Conservation (phyloP, 2,888 invertebrate species). For the Capitulum mitella region DNA sequence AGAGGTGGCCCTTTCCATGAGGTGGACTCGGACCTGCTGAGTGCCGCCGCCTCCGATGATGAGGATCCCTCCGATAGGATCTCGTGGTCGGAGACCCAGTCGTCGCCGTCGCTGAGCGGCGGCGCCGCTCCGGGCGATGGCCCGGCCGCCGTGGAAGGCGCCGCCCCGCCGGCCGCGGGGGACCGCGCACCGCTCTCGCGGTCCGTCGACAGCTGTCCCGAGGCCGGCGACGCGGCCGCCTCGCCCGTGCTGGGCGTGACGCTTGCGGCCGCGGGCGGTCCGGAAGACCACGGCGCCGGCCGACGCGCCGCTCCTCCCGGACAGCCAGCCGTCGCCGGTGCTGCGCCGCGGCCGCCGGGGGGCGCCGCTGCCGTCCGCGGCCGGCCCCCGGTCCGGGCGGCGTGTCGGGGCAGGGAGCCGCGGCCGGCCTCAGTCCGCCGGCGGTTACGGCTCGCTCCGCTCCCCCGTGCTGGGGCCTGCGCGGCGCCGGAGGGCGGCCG, state of each 20-base stretch:
- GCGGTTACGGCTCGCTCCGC: neutral
- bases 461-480: neutral
- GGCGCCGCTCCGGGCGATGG: no score
- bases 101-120: neutral
- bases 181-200: no score
- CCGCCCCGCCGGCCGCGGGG: no score
- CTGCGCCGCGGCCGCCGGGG: neutral
- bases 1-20: neutral
- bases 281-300: no score
- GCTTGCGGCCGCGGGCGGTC: no score
- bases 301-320: neutral
- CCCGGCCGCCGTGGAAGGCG: no score
- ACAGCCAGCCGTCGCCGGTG: neutral
- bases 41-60: neutral
- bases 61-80: neutral
- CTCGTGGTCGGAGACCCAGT: slow-evolving; percentile 1
- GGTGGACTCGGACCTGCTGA: neutral
- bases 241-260: neutral
- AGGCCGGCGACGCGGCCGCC: no score
- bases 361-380: no score
- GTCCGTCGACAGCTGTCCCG: no score
- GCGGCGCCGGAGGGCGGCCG: neutral
- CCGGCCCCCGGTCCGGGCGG: no score
- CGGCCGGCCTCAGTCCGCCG: no score
- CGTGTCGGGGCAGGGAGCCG: no score